These are phyloP conservation scores for Pycnonotus jocosus DNA, from an alignment of 2,113 vertebrate genomes.

Conservation along the genomic window DNA sequence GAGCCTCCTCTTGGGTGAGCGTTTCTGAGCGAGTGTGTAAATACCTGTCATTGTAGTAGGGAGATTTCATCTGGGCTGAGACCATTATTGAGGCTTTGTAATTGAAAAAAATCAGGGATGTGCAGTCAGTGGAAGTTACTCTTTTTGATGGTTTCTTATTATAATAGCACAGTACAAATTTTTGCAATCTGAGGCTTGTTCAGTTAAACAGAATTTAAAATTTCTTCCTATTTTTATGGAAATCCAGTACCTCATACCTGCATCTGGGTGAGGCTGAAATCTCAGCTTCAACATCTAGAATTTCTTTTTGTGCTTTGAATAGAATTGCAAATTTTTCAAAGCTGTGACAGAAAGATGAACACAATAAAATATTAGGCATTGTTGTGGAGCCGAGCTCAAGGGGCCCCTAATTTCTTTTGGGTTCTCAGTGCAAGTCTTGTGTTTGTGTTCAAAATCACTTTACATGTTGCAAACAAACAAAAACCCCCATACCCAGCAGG, in stretches of 20 bases:
- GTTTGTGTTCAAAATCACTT: not conserved
- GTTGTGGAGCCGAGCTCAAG: not conserved
- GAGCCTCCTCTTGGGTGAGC: not conserved
- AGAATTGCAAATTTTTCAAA: not conserved
- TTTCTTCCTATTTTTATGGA: not conserved
- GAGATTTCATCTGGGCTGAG: not conserved
- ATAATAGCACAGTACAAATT: not conserved
- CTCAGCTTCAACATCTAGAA: not conserved
- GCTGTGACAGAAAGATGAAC: not conserved
- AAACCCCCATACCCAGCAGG: not conserved
- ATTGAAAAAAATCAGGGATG: not conserved
- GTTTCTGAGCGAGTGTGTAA: not conserved
- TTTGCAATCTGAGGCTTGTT: not conserved
- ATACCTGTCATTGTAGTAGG: rapidly evolving
- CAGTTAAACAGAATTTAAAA: not conserved
- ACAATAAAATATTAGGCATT: not conserved
- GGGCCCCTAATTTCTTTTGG: not conserved
- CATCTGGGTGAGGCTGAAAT: not conserved
- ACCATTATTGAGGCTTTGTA: not conserved
- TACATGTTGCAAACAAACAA: not conserved
- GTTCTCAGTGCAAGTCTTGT: not conserved
- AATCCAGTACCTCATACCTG: not conserved
- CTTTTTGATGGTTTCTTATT: not conserved
- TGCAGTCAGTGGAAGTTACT: not conserved
- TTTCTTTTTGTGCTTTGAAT: not conserved